Percentiles rank a stretch among this genome's conserved stretches.
These are phyloP conservation scores for Heterodera filipjevi DNA, from an alignment of 2,888 invertebrate genomes.

Conservation along the genomic window DNA sequence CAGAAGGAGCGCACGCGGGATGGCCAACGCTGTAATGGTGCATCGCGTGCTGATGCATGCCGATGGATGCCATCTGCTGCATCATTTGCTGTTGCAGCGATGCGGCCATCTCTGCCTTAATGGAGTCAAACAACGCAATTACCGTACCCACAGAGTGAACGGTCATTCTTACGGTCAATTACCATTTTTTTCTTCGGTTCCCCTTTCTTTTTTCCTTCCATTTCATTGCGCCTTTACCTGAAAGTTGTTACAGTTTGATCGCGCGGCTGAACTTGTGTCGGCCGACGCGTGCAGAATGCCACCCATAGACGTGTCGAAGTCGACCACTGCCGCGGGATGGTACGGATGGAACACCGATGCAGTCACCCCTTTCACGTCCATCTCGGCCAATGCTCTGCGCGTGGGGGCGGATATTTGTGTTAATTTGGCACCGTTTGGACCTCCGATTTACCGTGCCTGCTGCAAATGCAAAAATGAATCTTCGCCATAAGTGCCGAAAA, in stretches of 20 bases:
- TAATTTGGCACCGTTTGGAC: neutral
- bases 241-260: conserved; percentile 1
- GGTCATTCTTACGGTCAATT: no score
- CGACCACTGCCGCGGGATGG: neutral
- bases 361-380: conserved; percentile 24
- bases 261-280: neutral
- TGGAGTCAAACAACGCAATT: neutral
- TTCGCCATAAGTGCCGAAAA: conserved; percentile 14
- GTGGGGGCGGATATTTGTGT: neutral
- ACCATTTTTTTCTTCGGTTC: no score
- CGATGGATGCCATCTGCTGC: conserved; percentile 23
- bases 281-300: neutral
- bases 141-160: neutral
- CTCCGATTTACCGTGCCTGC: neutral
- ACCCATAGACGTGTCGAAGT: conserved; percentile 6
- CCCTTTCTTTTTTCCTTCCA: no score
- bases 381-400: conserved; percentile 26
- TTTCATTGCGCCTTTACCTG: neutral
- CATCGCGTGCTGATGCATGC: conserved; percentile 12
- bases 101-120: conserved; percentile 26
- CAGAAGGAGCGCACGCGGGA: neutral
- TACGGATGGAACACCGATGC: neutral
- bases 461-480: conserved; percentile 1
- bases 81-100: conserved; percentile 26
- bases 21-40: neutral